Evolutionary conservation across 2,113 vertebrate genomes (phyloP), one percentile per base, ranked within the genome.

Genomic region (Scolopax mira): DNA sequence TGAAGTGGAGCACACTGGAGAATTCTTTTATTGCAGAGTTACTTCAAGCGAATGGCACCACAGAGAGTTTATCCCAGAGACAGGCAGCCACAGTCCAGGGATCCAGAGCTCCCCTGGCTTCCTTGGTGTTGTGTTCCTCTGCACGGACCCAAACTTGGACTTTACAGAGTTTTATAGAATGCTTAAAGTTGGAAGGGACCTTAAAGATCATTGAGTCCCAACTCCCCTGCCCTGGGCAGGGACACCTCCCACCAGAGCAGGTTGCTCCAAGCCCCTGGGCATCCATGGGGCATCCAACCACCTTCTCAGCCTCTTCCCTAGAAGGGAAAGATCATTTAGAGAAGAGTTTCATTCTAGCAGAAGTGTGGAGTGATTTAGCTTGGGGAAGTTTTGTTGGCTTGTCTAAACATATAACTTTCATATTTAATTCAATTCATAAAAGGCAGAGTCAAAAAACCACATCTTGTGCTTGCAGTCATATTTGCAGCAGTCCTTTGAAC

Each of bases 371-470:
- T 7, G 21, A 60, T 37, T 42, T 35, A 42, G 6, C 33, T 82
- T 12, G 27, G 61, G 62, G 27, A 46, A 17, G 25, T 65, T 85
- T 75, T 5, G 1, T 35, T 67, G 35, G 18, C 27, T 88, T 69
- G 44, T 51, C 44, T 18, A 39, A 61, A 83, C 27, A 11, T 16
- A 6, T 2, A 79, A 67, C 19, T 31, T 71, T 16, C 17, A 18
- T 13, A 33, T 85, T 87, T 71, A 44, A 72, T 71, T 71, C 35
- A 77, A 75, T 71, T 71, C 35, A 73, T 62, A 65, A 79, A 79
- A 83, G 19, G 9, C 30, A 75, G 69, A 74, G 37, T 42, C 31
- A 67, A 31, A 58, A 57, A n/a, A 27, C 2, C 0, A 0, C 4
- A 13, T n/a, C 52, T n/a, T 41, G 14, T 46, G 62, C 31, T 83